phyloP scores from a whole-genome alignment of 1,140 invertebrate genomes.

The Drosophila suzukii region DNA sequence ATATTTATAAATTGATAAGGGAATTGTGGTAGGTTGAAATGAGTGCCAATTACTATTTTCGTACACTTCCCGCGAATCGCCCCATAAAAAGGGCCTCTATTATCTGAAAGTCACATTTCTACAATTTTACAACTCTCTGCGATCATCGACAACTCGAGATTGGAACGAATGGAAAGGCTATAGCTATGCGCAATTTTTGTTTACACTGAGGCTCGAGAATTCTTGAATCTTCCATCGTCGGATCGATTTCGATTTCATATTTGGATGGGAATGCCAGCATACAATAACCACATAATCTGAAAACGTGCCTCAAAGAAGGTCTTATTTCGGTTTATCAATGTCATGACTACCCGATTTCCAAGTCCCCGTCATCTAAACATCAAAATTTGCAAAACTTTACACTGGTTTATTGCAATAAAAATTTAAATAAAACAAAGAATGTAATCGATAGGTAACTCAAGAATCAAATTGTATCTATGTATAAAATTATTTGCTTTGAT shows the following conservation, averaged over 20 bases:
- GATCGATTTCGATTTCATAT: neutral
- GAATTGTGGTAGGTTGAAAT: conserved; percentile 30
- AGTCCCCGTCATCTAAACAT: neutral
- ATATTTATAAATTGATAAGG: conserved; percentile 6
- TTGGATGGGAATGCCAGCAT: too few species aligned
- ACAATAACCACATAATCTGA: neutral
- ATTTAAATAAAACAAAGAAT: neutral
- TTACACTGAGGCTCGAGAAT: neutral
- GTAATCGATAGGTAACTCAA: neutral
- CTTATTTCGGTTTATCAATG: neutral
- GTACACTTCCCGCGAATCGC: neutral
- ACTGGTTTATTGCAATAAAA: neutral
- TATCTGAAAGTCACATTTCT: neutral
- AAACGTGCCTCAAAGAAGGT: neutral
- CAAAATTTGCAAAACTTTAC: neutral
- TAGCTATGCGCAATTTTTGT: too few species aligned
- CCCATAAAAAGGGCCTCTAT: neutral
- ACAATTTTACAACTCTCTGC: neutral
- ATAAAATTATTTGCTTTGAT: neutral
- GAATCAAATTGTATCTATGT: neutral
- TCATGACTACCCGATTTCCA: neutral
- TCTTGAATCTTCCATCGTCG: conserved; percentile 3
- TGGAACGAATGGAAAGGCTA: neutral
- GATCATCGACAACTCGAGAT: neutral
- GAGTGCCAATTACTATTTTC: conserved; percentile 17